Evolutionary conservation across 2,797 vertebrate species (phyloP).

Genomic region (Adelosebastes latens): DNA sequence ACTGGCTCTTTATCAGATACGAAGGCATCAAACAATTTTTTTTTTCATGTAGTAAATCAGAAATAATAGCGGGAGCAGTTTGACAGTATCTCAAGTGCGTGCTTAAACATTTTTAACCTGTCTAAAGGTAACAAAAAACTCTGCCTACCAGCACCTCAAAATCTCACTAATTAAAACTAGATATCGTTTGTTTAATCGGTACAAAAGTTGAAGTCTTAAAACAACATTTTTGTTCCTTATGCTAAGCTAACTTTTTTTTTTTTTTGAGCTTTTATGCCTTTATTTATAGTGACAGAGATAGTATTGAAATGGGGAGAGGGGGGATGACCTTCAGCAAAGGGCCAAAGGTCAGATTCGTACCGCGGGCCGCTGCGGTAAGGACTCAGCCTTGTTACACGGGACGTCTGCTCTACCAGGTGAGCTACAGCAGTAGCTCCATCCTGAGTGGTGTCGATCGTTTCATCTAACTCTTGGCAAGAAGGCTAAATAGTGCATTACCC

Average conservation of each 20-base stretch:
- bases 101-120: too few relatives aligned
- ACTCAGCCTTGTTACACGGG: too few relatives aligned
- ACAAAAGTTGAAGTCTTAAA: neutral
- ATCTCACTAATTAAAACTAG: neutral
- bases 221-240: neutral
- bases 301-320: accelerated
- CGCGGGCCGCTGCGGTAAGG: accelerated
- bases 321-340: accelerated
- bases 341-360: accelerated
- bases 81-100: neutral
- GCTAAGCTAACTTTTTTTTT: neutral
- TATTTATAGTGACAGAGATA: too few relatives aligned
- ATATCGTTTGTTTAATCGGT: neutral
- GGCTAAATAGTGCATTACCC: neutral
- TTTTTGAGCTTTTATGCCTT: too few relatives aligned
- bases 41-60: neutral
- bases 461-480: neutral
- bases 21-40: neutral
- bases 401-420: too few relatives aligned
- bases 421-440: too few relatives aligned
- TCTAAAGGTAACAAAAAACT: neutral
- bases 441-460: neutral
- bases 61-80: neutral
- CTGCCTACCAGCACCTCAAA: neutral
- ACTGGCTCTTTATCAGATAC: neutral